Evolutionary conservation across 2,797 vertebrate genomes (phyloP), one percentile per base, ranked within the genome.

Genomic region (Aeoliscus strigatus): DNA sequence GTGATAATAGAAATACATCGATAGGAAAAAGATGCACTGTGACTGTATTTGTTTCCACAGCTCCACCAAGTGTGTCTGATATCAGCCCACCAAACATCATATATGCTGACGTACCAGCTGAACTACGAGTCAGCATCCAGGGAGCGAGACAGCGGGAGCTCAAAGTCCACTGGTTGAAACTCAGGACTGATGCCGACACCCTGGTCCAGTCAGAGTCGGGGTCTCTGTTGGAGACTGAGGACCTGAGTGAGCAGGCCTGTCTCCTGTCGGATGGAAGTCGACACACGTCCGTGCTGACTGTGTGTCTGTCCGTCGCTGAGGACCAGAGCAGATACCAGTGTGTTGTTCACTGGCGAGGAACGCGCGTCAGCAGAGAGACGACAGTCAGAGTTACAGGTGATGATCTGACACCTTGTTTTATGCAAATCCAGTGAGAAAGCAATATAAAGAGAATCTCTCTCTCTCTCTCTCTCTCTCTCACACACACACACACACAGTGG

Each of bases 131-230:
- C 29, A 80, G 43, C 37, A 63, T 85, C 32, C 56, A 6, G n/a
- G 60, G 74, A 6, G 70, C 67, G 6, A 35, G 48, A 5, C 49
- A 32, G 5, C 58, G 39, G 28, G 30, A 55, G 23, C 47, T 83
- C 8, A 53, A 47, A 9, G 74, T 87, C 39, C 67, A 63, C 21
- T 85, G 85, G 84, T 66, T 48, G 7, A 59, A 38, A 36, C 8
- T 54, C 6, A 25, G 33, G 28, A 28, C 18, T 30, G 0, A 8
- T 1, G 9, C 5, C 8, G 53, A 45, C 26, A 16, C 36, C 0
- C 3, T 2, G 6, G 8, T 10, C 11, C 27, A 29, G 16, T 46
- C 43, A 24, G 33, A 64, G 10, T 50, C 28, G 1, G 34, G 2
- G 2, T n/a, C 37, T 15, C 37, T 62, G 41, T 3, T 75, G 60